Percentiles rank a stretch among this genome's conserved stretches.
Conservation (phyloP, 2,113 vertebrate species). For the Pardalotus punctatus region DNA sequence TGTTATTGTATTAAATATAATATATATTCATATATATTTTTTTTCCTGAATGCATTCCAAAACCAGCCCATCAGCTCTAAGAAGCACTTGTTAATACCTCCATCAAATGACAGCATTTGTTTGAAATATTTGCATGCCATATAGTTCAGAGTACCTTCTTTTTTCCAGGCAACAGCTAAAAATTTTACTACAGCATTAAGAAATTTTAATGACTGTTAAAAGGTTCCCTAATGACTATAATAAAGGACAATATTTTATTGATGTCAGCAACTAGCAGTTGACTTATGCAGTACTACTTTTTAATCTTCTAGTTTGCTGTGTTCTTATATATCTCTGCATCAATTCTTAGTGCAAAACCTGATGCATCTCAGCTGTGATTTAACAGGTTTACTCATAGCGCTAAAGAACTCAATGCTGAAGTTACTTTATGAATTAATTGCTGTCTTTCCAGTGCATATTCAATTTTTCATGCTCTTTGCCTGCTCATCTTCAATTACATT, state of each 20-base stretch:
- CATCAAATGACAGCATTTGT: neutral
- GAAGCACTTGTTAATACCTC: conserved; percentile 1
- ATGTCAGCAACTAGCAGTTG: conserved; percentile 34
- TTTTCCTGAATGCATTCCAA: neutral
- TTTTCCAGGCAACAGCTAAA: conserved; percentile 34
- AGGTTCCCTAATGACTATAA: conserved; percentile 53
- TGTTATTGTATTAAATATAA: neutral
- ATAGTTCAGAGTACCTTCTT: neutral
- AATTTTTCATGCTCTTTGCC: neutral
- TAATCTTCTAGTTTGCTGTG: neutral
- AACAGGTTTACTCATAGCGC: neutral
- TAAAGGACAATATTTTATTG: conserved; percentile 58
- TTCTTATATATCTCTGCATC: neutral
- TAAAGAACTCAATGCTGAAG: conserved; percentile 3
- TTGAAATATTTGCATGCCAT: conserved; percentile 28
- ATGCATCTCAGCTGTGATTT: neutral
- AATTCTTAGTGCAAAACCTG: neutral
- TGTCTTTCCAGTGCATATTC: neutral
- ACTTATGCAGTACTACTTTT: conserved; percentile 7
- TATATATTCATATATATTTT: neutral
- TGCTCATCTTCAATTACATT: neutral
- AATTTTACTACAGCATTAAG: conserved; percentile 35
- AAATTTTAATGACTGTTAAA: conserved; percentile 55
- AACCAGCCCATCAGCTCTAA: neutral
- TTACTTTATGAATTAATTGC: neutral